Evolutionary conservation across 1,140 invertebrate species (phyloP), one percentile per base, ranked within the genome.

Genomic region (Octopus bimaculoides): DNA sequence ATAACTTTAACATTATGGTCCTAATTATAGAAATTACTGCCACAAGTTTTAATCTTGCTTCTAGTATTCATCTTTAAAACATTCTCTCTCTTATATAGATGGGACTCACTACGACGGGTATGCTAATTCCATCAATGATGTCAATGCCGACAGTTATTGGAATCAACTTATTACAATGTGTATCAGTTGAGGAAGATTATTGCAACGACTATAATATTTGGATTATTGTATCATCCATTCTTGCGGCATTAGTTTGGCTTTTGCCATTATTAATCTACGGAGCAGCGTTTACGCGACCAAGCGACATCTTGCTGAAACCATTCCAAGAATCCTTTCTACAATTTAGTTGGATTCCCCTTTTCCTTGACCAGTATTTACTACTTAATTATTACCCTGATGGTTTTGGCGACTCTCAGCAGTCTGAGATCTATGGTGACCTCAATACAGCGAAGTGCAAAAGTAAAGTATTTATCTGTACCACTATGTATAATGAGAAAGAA

Each of bases 401-500:
- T 17, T 26, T 71, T 12, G 55, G 41, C 17, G 5, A 66, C 8
- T 56, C 71, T 8, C 54, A 61, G 5, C 10, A 55, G 5, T 17
- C 69, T 41, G 26, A 41, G 53, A 4, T 66, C 20, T 41, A 2
- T 41, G 26, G 26, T 3, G 26, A 41, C 26, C 41, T 8, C 26
- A 9, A 54, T 9, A 61, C 10, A 41, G 26, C 14, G 75, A 75
- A 73, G 7, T 73, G 69, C 53, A 82, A 78, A 54, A 84, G 80
- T 26, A 55, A 82, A 17, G 82, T 87, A 3, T 87, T 82, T 61
- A 81, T 87, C 26, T 87, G 86, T 77, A 87, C 86, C 4, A 87
- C 86, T 4, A 87, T 87, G 86, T 87, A 85, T 61, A 82, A 83
- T 52, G 86, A 87, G 75, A 81, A 81, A 0, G 76, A 82, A 53